A percentile compares a stretch with the other conserved stretches of the same genome.
phyloP scores from a whole-genome alignment of 2,888 invertebrate species.

The Yponomeuta cagnagella region DNA sequence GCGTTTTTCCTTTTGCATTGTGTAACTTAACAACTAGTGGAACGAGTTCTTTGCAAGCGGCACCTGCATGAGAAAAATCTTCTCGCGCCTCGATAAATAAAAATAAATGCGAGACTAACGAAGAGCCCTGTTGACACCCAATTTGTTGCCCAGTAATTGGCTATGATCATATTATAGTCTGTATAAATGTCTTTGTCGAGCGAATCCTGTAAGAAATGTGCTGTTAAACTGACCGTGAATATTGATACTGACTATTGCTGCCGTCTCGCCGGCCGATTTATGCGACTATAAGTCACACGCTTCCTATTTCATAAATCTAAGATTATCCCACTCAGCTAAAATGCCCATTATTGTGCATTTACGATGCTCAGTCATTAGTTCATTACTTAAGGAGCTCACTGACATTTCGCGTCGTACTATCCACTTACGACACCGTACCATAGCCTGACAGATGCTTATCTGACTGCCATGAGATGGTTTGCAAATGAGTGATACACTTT shows the following conservation, averaged over 20 bases:
- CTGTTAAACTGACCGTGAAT: neutral
- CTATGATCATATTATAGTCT: neutral
- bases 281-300: slow-evolving; percentile 28
- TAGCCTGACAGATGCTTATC: slow-evolving; percentile 36
- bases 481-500: neutral
- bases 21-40: neutral
- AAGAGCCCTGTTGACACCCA: neutral
- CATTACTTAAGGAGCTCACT: slow-evolving; percentile 38
- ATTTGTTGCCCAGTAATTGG: slow-evolving; percentile 3
- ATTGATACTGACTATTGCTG: neutral
- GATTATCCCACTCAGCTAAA: slow-evolving; percentile 27
- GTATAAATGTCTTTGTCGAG: neutral
- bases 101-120: slow-evolving; percentile 31
- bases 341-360: slow-evolving; percentile 32
- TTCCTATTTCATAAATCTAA: slow-evolving; percentile 42
- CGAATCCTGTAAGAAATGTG: neutral
- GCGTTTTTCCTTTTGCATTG: neutral
- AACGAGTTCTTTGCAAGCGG: neutral
- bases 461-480: slow-evolving; percentile 30
- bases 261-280: slow-evolving; percentile 11
- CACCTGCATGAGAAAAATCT: neutral
- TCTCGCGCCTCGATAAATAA: slow-evolving; percentile 18
- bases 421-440: slow-evolving; percentile 24
- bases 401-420: slow-evolving; percentile 40
- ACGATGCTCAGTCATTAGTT: slow-evolving; percentile 38